Percentiles rank a stretch among this genome's conserved stretches.
These are phyloP conservation scores for Tor tambroides DNA, from an alignment of 2,113 vertebrate species.

Conservation along the genomic window DNA sequence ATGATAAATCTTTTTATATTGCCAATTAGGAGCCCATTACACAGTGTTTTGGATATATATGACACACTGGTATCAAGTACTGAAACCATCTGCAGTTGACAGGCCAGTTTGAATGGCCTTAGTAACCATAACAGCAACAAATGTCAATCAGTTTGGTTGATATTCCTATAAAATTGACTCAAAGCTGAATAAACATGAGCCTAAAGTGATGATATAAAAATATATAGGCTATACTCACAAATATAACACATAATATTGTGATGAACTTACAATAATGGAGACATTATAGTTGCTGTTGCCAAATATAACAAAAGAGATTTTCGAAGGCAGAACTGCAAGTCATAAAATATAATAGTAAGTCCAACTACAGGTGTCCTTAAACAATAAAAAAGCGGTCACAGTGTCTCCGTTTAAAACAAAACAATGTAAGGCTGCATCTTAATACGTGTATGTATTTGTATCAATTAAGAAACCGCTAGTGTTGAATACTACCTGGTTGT, in stretches of 20 bases:
- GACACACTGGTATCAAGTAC: neutral
- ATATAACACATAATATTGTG: neutral
- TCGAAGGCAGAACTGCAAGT: neutral
- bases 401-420: neutral
- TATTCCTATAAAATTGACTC: neutral
- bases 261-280: neutral
- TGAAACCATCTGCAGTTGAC: neutral
- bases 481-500: neutral
- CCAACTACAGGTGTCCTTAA: neutral
- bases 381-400: neutral
- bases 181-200: neutral
- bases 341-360: neutral
- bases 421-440: neutral
- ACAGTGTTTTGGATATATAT: neutral
- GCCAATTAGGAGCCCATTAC: neutral
- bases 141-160: neutral
- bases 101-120: neutral
- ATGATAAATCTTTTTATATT: neutral
- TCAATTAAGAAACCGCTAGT: too few relatives aligned
- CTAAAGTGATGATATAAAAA: neutral
- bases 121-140: constrained; percentile 1
- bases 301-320: neutral
- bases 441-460: neutral
- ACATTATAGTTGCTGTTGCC: neutral
- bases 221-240: neutral